Evolutionary conservation across 2,797 vertebrate genomes (phyloP), one percentile per base, ranked within the genome.

Genomic region (Australoheros facetus): DNA sequence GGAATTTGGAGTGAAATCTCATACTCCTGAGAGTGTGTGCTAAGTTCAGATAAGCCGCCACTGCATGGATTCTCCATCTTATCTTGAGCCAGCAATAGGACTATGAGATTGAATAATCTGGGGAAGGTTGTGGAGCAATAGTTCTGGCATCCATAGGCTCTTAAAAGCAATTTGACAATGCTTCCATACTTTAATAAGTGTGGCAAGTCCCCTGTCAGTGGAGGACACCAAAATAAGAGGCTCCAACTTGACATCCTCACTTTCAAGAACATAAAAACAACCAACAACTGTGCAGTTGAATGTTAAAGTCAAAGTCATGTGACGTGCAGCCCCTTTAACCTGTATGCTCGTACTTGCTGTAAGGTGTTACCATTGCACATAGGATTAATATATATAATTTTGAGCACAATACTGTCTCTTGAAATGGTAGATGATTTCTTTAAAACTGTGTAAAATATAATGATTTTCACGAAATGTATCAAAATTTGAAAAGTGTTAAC

Each of bases 31-130:
- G 95, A 93, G 85, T 87, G 95, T 94, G 95, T 98, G 97, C 92
- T 94, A 94, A 94, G 85, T 93, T 94, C 56, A 96, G 97, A 98
- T 98, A 97, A 98, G 96, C 92, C 92, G 92, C 93, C 92, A 93
- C 95, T 94, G 95, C 95, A 95, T 95, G 94, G 95, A 96, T 96
- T 96, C 93, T 87, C 88, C 91, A 92, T 95, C 88, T 96, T 96
- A 96, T 96, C 96, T 92, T 60, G 53, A 82, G 84, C 91, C 75
- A 53, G 93, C 95, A 96, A 95, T 89, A 91, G 92, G 87, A 88
- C 92, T 89, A 89, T 86, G 89, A 95, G 94, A 96, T 93, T 94
- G 93, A 96, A 95, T 95, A 95, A 95, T 96, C 94, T 93, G 87
- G 77, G 76, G 84, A 90, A 87, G 92, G 93, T 92, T 91, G 87